These are phyloP conservation scores for Lepus timidus DNA, from an alignment of 2,113 vertebrate species.

Conservation along the genomic window DNA sequence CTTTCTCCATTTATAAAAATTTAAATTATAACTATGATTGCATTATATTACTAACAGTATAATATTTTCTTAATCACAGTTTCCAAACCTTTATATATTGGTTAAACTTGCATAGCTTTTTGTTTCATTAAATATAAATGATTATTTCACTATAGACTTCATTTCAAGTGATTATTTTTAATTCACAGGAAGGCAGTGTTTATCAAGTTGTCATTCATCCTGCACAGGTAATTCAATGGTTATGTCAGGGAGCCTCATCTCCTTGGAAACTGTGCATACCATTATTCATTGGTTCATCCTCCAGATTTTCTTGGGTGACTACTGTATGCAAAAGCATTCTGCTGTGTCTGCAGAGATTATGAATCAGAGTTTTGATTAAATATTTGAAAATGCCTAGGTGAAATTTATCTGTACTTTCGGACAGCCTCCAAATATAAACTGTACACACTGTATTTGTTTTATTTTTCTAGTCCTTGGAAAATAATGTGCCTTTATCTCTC, in stretches of 20 bases:
- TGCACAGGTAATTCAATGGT: constrained; percentile 62
- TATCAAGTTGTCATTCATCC: constrained; percentile 74
- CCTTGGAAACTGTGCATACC: constrained; percentile 68
- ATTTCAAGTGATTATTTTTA: constrained; percentile 74
- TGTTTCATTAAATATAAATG: constrained; percentile 66
- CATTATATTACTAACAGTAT: background rate
- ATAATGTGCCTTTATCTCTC: constrained; percentile 31
- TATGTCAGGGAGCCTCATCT: constrained; percentile 67
- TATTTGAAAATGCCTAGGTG: constrained; percentile 40
- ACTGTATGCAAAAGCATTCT: background rate
- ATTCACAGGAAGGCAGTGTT: constrained; percentile 70
- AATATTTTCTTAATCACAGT: constrained; percentile 55
- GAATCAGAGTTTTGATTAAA: constrained; percentile 32
- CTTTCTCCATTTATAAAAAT: constrained; percentile 24
- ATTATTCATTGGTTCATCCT: constrained; percentile 59
- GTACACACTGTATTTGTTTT: constrained; percentile 20
- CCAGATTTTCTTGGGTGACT: constrained; percentile 61
- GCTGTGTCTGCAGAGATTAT: background rate
- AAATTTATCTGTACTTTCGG: background rate
- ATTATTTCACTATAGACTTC: constrained; percentile 67
- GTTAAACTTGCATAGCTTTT: constrained; percentile 33
- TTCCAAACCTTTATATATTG: constrained; percentile 47
- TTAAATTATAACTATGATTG: constrained; percentile 39
- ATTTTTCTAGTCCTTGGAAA: constrained; percentile 49
- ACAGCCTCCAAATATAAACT: constrained; percentile 21